These are phyloP conservation scores for Numenius arquata DNA, from an alignment of 2,113 vertebrate genomes.

Conservation along the genomic window DNA sequence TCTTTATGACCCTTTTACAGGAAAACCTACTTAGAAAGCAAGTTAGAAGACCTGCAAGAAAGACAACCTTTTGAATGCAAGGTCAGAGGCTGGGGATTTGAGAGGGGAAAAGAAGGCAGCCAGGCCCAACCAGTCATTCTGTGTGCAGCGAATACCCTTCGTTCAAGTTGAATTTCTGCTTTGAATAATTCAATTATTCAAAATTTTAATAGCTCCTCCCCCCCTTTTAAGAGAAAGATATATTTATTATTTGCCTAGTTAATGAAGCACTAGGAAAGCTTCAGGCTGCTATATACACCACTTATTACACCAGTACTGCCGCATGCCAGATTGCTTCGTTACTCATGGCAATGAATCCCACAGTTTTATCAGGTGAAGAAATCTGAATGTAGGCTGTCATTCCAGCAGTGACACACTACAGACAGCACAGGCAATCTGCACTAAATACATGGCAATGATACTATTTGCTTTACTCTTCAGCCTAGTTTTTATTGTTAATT, in stretches of 20 bases:
- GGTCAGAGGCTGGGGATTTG: background rate
- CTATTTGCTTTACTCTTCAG: background rate
- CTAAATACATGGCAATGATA: background rate
- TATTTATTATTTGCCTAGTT: background rate
- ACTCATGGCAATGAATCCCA: background rate
- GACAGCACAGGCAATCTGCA: background rate
- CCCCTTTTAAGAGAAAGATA: background rate
- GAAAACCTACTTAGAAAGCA: background rate
- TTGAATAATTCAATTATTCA: background rate
- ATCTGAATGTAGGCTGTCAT: background rate
- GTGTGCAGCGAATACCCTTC: background rate
- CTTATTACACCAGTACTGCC: background rate
- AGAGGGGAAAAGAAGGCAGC: background rate
- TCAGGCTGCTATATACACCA: background rate
- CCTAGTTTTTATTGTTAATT: background rate
- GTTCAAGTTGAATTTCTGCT: background rate
- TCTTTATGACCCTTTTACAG: background rate
- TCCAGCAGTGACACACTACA: background rate
- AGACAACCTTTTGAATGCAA: background rate
- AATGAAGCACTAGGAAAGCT: background rate
- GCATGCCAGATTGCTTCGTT: background rate
- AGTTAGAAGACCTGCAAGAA: background rate
- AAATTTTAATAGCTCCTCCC: background rate
- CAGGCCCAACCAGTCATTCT: background rate
- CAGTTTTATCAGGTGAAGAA: background rate